Evolutionary conservation across 2,113 vertebrate genomes (phyloP).

Genomic region (Paratilapia polleni): DNA sequence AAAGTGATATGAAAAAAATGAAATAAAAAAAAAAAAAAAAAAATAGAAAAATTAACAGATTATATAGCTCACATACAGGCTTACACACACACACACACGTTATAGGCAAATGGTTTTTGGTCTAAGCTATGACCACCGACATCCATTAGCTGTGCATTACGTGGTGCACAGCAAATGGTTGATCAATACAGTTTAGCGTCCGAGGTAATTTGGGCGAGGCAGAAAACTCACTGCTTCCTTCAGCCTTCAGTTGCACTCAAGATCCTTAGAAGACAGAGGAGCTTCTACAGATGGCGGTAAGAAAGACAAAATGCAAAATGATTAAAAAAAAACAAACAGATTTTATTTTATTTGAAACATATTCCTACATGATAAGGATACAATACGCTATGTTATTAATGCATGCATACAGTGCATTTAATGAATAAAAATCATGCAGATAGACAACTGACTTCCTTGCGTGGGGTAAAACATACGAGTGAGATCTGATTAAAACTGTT

Average conservation of each 20-base stretch:
- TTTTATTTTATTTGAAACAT: not conserved
- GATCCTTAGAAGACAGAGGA: constrained; percentile 17
- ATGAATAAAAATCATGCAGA: not conserved
- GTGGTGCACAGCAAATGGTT: not conserved
- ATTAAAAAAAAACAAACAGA: too few relatives aligned
- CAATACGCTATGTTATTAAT: not conserved
- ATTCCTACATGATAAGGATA: not conserved
- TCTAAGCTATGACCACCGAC: constrained; percentile 32
- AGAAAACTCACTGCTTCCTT: not conserved
- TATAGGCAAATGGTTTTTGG: constrained; percentile 37
- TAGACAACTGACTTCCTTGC: not conserved
- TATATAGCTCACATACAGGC: not conserved
- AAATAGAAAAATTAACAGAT: too few relatives aligned
- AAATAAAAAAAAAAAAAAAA: too few relatives aligned
- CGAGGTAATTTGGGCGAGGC: constrained; percentile 52
- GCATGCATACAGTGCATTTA: not conserved
- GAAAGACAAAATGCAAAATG: constrained; percentile 18
- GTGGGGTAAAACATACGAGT: not conserved
- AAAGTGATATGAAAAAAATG: too few relatives aligned
- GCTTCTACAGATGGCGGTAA: constrained; percentile 65
- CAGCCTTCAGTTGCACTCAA: constrained; percentile 9
- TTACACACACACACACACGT: constrained; percentile 28
- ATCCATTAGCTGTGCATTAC: constrained; percentile 69
- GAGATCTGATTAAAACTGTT: not conserved
- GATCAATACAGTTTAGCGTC: constrained; percentile 55